Evolutionary conservation across 2,113 vertebrate genomes (phyloP), one percentile per base, ranked within the genome.

Genomic region (Rhea pennata): DNA sequence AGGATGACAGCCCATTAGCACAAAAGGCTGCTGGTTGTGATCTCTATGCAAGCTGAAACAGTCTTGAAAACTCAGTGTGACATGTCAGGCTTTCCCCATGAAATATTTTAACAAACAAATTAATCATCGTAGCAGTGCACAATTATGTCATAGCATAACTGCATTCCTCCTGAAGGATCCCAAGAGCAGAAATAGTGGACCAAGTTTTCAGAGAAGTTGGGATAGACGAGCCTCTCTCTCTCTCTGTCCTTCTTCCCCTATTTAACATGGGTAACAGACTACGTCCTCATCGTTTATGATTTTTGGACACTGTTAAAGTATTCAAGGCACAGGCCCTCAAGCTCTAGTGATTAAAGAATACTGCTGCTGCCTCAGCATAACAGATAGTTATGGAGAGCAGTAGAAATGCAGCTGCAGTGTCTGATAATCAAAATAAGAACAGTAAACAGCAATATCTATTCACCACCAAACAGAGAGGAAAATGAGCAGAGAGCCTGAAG

Each of bases 1-100:
- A 71, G 40, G 33, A 2, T 74, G 75, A 94, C 56, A 95, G n/a
- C 56, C 54, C 54, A 67, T 80, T 66, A 90, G 46, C 23, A 77
- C 59, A 73, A 88, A 96, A 74, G 12, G 44, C 75, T 93, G 54
- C 56, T 94, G 67, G 50, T 84, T 90, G 36, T 66, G 84, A 95
- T 66, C 33, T 54, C 36, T 77, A 14, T 58, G 54, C 26, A 73
- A 70, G 7, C 19, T 85, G 67, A 90, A 91, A 59, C 5, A 64
- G 29, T 44, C 71, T 74, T 80, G 54, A 83, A 93, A 96, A 84
- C 17, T 51, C 26, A 36, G 36, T 56, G 20, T 70, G 80, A 29
- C 59, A 59, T 26, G 26, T 77, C 69, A 84, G 73, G 54, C 59
- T 80, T 91, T 76, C 50, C 76, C 73, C 42, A 23, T 46, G 39